Conservation (phyloP, 2,888 invertebrate species). For the Pseudococcus jackbeardsleyi region DNA sequence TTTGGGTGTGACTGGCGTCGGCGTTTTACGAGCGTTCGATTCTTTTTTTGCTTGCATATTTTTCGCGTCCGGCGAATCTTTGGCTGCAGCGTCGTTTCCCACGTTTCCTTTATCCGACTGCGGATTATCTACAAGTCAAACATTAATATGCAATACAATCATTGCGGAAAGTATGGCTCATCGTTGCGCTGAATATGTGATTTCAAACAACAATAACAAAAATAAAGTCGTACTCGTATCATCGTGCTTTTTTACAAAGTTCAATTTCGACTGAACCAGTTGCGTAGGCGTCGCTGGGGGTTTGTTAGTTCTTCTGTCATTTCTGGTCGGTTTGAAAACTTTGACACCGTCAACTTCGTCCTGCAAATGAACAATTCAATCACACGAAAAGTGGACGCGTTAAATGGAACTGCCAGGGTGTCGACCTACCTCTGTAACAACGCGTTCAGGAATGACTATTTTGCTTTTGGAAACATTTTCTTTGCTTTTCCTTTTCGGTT, state of each 20-base stretch:
- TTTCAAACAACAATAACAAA: background rate
- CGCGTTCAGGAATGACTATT: background rate
- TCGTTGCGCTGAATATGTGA: too few species aligned
- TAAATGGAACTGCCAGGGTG: background rate
- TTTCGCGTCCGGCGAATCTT: background rate
- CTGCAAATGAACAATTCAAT: background rate
- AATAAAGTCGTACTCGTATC: background rate
- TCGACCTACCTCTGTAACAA: constrained; percentile 54
- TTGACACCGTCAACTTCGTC: constrained; percentile 62
- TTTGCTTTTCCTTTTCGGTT: constrained; percentile 16
- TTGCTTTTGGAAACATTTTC: constrained; percentile 34
- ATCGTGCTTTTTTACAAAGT: constrained; percentile 44
- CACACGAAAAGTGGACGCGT: background rate
- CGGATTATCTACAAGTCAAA: background rate
- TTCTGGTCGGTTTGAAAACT: constrained; percentile 58
- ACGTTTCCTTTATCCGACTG: background rate
- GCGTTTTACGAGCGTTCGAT: constrained; percentile 18
- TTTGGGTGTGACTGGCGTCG: constrained; percentile 7
- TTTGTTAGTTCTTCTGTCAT: background rate
- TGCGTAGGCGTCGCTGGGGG: background rate
- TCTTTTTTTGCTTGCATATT: background rate
- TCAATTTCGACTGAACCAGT: constrained; percentile 58
- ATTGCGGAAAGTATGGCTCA: too few species aligned
- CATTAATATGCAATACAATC: background rate
- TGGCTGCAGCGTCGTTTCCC: background rate